Conservation (phyloP, 2,888 invertebrate species). For the Elmis aenea region DNA sequence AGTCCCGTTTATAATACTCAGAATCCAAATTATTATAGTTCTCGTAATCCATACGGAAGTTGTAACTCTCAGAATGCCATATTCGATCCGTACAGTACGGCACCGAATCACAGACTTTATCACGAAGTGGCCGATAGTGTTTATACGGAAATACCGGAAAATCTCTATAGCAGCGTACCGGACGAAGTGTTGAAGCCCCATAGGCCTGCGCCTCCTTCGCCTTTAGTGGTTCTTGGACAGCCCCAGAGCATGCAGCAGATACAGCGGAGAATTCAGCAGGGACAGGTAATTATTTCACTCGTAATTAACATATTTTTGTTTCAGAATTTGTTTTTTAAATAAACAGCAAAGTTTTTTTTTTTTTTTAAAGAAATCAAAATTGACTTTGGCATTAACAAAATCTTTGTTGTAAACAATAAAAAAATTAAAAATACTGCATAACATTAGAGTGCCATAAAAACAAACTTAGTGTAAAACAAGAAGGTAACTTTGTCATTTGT, state of each 20-base stretch:
- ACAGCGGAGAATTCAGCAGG: conserved; percentile 44
- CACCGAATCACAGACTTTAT: conserved; percentile 28
- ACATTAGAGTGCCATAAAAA: too few relatives aligned
- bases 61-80: conserved; percentile 11
- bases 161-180: conserved; percentile 42
- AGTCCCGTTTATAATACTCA: conserved; percentile 3
- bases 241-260: conserved; percentile 46
- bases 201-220: conserved; percentile 44
- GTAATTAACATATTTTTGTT: conserved; percentile 3
- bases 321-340: too few relatives aligned
- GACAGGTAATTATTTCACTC: conserved; percentile 32
- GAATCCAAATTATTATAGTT: conserved; percentile 6
- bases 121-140: conserved; percentile 34
- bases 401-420: too few relatives aligned
- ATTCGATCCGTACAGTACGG: too few relatives aligned
- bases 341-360: too few relatives aligned
- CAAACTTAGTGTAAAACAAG: too few relatives aligned
- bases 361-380: neutral
- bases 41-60: conserved; percentile 4
- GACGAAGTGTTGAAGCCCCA: conserved; percentile 41
- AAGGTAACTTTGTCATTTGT: too few relatives aligned
- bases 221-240: conserved; percentile 34
- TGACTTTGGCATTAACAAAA: neutral
- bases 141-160: conserved; percentile 44
- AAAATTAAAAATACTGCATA: too few relatives aligned